Base-by-base conservation (phyloP, 2,113 vertebrate genomes). In the Etheostoma cragini region DNA sequence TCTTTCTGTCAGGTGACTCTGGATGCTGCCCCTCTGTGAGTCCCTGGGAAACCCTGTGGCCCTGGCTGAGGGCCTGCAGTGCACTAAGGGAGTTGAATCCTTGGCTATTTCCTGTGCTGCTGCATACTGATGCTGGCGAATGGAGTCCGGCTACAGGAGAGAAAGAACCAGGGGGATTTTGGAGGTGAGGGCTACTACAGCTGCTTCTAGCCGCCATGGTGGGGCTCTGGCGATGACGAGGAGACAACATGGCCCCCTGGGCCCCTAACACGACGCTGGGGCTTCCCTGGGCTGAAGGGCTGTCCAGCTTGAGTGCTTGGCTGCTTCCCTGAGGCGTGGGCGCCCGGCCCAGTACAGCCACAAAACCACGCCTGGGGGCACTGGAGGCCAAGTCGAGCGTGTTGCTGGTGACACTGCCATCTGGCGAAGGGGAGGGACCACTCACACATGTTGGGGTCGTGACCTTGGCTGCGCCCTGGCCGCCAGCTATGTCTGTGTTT, bases 1-100 rank as follows among this genome's bases (percentile, higher is more conserved):
- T 90, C 94, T 98, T 98, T 86, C 96, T 93, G 91, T 98, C 97
- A 72, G 98, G 97, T 11, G 97, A 98, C 87, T 88, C 84, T 3
- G 82, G 58, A 22, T 80, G 78, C 47, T 95, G 95, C 86, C 97
- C 93, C 54, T 92, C 90, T 0, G 94, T 87, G 1, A 95, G 94
- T 46, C 95, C 96, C 67, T 97, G 94, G 63, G 96, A 93, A 76
- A 97, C 95, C 38, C 96, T 92, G 0, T 97, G 97, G 77, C 96
- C 96, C 91, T 98, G 98, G 38, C 96, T 97, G 87, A 98, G 97
- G 79, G 97, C 97, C 87, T 99, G 97, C 87, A 98, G 96, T 3
- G 97, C 97, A 30, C 96, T 97, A 57, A 98, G 96, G 82, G 97
- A 97, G 87, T 95, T 97, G 93, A 96, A 96, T 85, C 94, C 83